phyloP scores from a whole-genome alignment of 2,113 vertebrate species.

The Pogonocichla stellata region DNA sequence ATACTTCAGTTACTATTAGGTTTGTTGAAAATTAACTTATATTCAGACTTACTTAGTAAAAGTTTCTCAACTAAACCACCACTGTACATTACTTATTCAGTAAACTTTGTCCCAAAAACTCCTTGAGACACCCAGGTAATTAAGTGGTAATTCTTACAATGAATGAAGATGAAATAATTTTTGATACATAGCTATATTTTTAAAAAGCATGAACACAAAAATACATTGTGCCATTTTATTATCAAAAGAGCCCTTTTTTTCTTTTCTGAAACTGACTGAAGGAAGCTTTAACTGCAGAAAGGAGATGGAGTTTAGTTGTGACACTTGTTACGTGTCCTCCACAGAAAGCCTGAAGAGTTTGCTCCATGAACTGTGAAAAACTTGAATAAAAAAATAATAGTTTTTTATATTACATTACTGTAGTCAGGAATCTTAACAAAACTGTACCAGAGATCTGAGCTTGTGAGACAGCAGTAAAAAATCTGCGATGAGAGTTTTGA shows the following conservation, averaged over 20 bases:
- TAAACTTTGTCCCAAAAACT: neutral
- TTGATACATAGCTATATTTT: neutral
- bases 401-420: neutral
- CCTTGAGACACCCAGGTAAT: neutral
- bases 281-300: neutral
- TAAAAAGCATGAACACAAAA: neutral
- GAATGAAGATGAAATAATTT: neutral
- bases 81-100: neutral
- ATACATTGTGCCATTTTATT: neutral
- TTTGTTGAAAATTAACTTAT: neutral
- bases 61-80: neutral
- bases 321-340: neutral
- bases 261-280: neutral
- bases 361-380: neutral
- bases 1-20: neutral
- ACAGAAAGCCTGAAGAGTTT: neutral
- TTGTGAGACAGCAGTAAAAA: neutral
- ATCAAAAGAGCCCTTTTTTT: neutral
- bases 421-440: neutral
- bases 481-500: neutral
- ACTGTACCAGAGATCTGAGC: neutral
- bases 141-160: neutral
- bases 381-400: neutral
- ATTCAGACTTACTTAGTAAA: neutral
- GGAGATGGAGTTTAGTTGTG: neutral